These are phyloP conservation scores for Drosophila virilis DNA, from an alignment of 1,140 invertebrate genomes.

Conservation along the genomic window DNA sequence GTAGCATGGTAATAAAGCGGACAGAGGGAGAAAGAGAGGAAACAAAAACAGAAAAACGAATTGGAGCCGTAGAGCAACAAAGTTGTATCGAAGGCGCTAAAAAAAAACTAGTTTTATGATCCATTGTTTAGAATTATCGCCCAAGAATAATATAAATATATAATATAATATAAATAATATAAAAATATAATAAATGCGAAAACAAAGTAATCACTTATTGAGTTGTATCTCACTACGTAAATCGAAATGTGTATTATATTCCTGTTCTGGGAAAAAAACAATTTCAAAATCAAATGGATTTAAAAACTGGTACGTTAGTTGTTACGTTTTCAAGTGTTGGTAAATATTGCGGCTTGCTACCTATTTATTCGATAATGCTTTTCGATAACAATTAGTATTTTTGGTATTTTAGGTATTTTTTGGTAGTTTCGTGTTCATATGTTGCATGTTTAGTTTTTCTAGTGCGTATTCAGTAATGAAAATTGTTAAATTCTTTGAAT, in stretches of 20 bases:
- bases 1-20: neutral
- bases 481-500: slow-evolving; percentile 21
- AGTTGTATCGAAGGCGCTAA: neutral
- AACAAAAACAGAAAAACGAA: neutral
- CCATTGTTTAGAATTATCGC: neutral
- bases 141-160: neutral
- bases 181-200: neutral
- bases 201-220: slow-evolving; percentile 12
- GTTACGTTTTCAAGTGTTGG: slow-evolving; percentile 21
- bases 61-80: neutral
- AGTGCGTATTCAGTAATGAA: slow-evolving; percentile 16
- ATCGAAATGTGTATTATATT: slow-evolving; percentile 11
- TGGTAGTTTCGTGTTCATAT: neutral
- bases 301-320: slow-evolving; percentile 27
- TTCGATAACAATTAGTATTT: slow-evolving; percentile 9
- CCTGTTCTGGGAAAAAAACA: neutral
- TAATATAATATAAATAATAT: neutral
- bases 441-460: slow-evolving; percentile 8
- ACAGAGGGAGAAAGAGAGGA: neutral
- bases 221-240: neutral
- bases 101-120: slow-evolving; percentile 17
- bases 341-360: neutral
- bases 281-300: slow-evolving; percentile 38
- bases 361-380: neutral
- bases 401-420: slow-evolving; percentile 11